phyloP scores from a whole-genome alignment of 2,113 vertebrate genomes.

The Natator depressus region DNA sequence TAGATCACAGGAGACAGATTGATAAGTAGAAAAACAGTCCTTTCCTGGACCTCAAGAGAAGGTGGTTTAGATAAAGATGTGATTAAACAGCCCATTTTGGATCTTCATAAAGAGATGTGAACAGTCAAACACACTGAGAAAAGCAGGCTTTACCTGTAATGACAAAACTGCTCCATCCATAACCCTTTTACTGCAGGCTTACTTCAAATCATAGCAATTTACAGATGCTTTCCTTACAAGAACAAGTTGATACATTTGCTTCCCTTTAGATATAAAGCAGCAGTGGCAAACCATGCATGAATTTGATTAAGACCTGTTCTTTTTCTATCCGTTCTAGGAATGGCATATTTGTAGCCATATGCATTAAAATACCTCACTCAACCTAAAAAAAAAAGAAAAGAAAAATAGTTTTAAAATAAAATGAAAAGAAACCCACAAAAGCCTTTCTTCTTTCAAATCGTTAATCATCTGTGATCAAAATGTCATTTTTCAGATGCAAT shows the following conservation, averaged over 20 bases:
- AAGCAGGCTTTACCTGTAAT: neutral
- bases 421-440: neutral
- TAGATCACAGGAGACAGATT: neutral
- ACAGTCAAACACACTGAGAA: conserved; percentile 46
- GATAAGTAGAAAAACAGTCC: neutral
- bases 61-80: conserved; percentile 15
- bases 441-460: neutral
- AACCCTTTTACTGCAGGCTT: neutral
- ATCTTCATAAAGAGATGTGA: neutral
- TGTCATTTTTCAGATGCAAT: neutral
- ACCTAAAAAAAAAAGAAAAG: neutral
- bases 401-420: neutral
- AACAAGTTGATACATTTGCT: neutral
- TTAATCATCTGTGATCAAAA: neutral
- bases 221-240: neutral
- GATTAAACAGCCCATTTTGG: conserved; percentile 14
- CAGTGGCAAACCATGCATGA: neutral
- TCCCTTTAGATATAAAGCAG: neutral
- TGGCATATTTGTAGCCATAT: neutral
- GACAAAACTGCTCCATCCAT: neutral
- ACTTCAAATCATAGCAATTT: neutral
- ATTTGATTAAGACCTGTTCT: neutral
- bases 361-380: neutral
- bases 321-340: neutral
- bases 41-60: conserved; percentile 5